Conservation (phyloP, 1,140 invertebrate species). For the Drosophila mojavensis region DNA sequence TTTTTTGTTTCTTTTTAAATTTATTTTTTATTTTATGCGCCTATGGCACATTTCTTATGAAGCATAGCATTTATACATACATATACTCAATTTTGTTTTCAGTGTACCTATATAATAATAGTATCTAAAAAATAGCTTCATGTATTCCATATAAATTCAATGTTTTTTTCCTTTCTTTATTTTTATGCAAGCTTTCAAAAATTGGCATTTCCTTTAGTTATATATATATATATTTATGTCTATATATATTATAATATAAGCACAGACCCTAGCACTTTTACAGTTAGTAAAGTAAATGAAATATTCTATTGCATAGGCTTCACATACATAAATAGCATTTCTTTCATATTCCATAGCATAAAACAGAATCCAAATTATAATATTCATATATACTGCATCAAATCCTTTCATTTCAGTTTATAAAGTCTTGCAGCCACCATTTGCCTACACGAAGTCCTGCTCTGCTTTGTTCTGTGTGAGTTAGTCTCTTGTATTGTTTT, state of each 20-base stretch:
- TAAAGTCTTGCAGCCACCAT: neutral
- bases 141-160: conserved; percentile 57
- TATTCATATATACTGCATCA: conserved; percentile 1
- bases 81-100: conserved; percentile 18
- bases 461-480: no score
- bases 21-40: conserved; percentile 26
- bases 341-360: conserved; percentile 24
- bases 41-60: conserved; percentile 73
- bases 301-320: conserved; percentile 12
- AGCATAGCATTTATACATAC: conserved; percentile 37
- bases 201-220: conserved; percentile 72
- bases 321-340: conserved; percentile 33
- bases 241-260: conserved; percentile 17
- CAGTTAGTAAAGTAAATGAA: conserved; percentile 15
- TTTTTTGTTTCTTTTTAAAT: neutral
- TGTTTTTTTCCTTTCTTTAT: conserved; percentile 35
- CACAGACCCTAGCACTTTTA: conserved; percentile 8
- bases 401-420: neutral
- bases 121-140: conserved; percentile 78
- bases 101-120: conserved; percentile 61
- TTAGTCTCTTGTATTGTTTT: no score
- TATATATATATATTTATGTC: conserved; percentile 8
- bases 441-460: no score
- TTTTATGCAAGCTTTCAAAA: conserved; percentile 70
- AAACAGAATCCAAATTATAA: conserved; percentile 28